A percentile compares a stretch with the other conserved stretches of the same genome.
Evolutionary conservation across 2,113 vertebrate species (phyloP).

Genomic region (Pseudopipra pipra): DNA sequence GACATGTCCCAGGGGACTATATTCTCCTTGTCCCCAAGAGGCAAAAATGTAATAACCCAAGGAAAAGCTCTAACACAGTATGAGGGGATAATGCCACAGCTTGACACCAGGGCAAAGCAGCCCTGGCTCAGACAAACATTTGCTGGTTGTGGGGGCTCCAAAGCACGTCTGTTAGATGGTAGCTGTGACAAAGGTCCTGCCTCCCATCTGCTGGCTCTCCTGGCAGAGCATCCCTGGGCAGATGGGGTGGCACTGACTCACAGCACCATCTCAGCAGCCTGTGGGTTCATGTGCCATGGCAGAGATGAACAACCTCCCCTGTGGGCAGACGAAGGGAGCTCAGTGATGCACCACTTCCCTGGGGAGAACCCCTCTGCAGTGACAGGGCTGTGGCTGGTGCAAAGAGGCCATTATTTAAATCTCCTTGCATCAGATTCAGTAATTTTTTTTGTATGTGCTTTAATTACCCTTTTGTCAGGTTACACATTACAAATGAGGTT

Average conservation of each 20-base stretch:
- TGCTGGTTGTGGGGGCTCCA: neutral
- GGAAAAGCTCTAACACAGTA: neutral
- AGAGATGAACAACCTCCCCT: neutral
- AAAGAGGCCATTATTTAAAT: slow-evolving; percentile 26
- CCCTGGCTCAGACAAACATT: neutral
- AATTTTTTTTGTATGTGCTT: neutral
- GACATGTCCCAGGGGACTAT: neutral
- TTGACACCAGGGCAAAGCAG: neutral
- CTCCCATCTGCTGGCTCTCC: slow-evolving; percentile 17
- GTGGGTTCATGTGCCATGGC: neutral
- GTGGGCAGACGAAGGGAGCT: neutral
- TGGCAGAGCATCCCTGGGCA: neutral
- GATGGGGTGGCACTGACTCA: slow-evolving; percentile 7
- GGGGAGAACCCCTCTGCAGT: neutral
- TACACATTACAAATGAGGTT: neutral
- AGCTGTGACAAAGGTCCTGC: neutral
- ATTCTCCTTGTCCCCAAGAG: neutral
- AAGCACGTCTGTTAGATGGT: neutral
- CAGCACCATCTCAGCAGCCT: neutral
- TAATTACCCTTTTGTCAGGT: slow-evolving; percentile 12
- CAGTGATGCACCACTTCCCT: neutral
- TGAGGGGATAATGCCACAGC: neutral
- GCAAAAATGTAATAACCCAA: neutral
- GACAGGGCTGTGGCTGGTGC: neutral
- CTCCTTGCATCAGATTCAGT: neutral